Percentiles rank a stretch among this genome's conserved stretches.
Evolutionary conservation across 2,888 invertebrate species (phyloP).

Genomic region (Mesoligia furuncula): DNA sequence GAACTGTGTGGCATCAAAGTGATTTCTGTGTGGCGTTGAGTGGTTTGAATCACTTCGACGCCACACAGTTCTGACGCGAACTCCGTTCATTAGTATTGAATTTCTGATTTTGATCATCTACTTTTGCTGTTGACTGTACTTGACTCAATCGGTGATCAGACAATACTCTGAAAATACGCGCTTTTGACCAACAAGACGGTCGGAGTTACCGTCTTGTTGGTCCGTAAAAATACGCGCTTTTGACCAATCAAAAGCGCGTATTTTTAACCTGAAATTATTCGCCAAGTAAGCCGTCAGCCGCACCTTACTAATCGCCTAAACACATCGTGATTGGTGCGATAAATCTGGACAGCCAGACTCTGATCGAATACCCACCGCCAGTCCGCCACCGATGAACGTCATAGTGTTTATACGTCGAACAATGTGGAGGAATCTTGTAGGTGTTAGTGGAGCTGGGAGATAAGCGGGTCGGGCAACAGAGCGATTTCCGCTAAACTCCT

Average conservation of each 20-base stretch:
- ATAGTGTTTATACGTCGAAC: slow-evolving; percentile 75
- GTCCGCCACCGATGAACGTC: slow-evolving; percentile 63
- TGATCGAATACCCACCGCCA: slow-evolving; percentile 38
- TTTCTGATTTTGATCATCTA: too few relatives aligned
- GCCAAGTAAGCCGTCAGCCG: not conserved
- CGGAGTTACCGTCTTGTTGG: too few relatives aligned
- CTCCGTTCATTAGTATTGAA: too few relatives aligned
- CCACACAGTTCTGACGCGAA: too few relatives aligned
- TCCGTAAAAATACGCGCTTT: too few relatives aligned
- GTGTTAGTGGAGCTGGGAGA: slow-evolving; percentile 60
- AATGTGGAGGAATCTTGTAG: slow-evolving; percentile 71
- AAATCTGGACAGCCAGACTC: slow-evolving; percentile 46
- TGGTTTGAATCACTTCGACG: too few relatives aligned
- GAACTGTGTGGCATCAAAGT: too few relatives aligned
- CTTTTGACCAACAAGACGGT: not conserved
- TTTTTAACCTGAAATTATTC: slow-evolving; percentile 16
- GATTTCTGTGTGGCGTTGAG: too few relatives aligned
- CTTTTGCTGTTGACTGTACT: too few relatives aligned
- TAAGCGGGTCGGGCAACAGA: slow-evolving; percentile 41
- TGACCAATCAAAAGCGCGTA: too few relatives aligned
- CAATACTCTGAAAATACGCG: too few relatives aligned
- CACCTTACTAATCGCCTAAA: slow-evolving; percentile 27
- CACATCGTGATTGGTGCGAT: slow-evolving; percentile 19
- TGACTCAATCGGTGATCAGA: too few relatives aligned
- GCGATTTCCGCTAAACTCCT: not conserved